Base-by-base conservation (phyloP, 2,888 invertebrate genomes). In the Phaonia tiefii region DNA sequence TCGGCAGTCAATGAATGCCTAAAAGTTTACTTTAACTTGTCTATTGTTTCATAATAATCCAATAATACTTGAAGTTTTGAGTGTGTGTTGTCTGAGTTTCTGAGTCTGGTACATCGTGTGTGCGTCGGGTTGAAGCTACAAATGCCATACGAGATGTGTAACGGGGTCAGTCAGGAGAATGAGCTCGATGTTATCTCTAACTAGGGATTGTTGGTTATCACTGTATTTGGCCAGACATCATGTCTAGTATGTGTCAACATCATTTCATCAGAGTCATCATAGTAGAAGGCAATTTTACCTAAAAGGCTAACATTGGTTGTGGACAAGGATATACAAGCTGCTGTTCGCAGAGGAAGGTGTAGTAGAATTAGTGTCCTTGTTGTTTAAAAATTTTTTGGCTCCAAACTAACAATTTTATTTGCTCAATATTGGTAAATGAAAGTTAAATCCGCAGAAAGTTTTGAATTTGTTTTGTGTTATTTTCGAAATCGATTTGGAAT, bases 181-280 rank as follows among this genome's bases (percentile, higher is more conserved):
- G 72, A 22, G 13, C 49, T 54, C 54, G 26, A n/a, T 56, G 56
- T 51, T 60, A 26, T 56, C 49, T 66, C 65, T 51, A 56, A 58
- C 58, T 51, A 63, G 71, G 49, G 70, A 51, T 75, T 77, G 39
- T 74, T 20, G 54, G 10, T 25, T 54, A 44, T 44, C 71, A 75
- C 60, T 81, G 77, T 77, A 71, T 75, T 77, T 60, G 74, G 71
- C 77, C 71, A 74, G 77, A 72, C 71, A 72, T 71, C 71, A 71
- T 75, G 67, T 81, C 60, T 77, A 60, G 67, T 58, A 80, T 42
- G 67, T 63, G 63, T 80, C 60, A 81, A 74, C 77, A 81, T 67
- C 20, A 49, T 60, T 81, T 71, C 74, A 77, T 71, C 60, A 77
- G 20, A 37, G 15, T 60, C 60, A 20, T 20, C 39, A 22, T 15